A percentile compares a stretch with the other conserved stretches of the same genome.
Conservation (phyloP, 35 echinoderm and acorn worm genomes). For the Lytechinus variegatus region DNA sequence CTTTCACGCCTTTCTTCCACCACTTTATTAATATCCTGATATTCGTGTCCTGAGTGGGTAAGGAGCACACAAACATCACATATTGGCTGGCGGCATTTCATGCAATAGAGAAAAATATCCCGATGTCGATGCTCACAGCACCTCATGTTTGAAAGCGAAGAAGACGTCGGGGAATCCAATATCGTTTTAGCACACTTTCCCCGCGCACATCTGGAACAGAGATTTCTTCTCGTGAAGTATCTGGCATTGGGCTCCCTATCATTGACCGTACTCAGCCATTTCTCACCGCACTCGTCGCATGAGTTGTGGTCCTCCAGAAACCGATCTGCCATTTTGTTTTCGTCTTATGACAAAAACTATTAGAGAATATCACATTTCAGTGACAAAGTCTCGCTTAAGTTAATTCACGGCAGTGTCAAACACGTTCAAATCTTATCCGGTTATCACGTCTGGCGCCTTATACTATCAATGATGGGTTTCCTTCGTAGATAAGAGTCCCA, state of each 20-base stretch:
- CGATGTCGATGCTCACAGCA: conserved; percentile 48
- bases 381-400: no score
- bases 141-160: not conserved
- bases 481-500: no score
- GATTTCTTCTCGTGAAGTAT: conserved; percentile 17
- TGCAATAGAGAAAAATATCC: not conserved
- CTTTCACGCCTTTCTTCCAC: not conserved
- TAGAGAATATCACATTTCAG: no score
- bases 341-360: no score
- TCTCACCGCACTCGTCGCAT: conserved; percentile 31
- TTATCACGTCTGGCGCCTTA: no score
- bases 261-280: not conserved
- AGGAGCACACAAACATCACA: conserved; percentile 34
- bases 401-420: no score
- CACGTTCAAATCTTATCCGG: no score
- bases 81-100: conserved; percentile 29
- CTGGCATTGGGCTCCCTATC: not conserved
- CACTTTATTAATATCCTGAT: conserved; percentile 10
- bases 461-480: no score
- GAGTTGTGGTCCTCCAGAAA: not conserved
- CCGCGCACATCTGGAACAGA: conserved; percentile 7
- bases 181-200: not conserved
- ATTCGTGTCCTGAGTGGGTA: conserved; percentile 27
- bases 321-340: conserved; percentile 21
- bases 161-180: not conserved